Evolutionary conservation across 2,888 invertebrate genomes (phyloP).

Genomic region (Sarcophaga rosellei): DNA sequence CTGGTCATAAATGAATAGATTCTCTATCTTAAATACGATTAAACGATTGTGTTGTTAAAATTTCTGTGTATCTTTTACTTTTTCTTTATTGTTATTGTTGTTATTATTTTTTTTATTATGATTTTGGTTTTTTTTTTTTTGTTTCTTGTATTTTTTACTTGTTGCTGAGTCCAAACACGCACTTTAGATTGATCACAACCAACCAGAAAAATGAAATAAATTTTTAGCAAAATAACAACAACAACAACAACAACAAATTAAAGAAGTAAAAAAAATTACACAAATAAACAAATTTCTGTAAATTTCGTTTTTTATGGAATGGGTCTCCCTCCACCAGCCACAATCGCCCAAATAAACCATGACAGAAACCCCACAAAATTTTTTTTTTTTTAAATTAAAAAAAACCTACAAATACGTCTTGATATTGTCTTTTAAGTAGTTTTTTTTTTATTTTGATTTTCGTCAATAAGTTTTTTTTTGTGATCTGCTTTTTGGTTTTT

Average conservation of each 20-base stretch:
- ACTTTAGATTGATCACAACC: slow-evolving; percentile 63
- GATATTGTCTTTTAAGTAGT: slow-evolving; percentile 11
- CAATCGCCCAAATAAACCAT: slow-evolving; percentile 7
- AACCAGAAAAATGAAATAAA: slow-evolving; percentile 37
- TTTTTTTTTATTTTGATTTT: neutral
- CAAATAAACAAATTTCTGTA: slow-evolving; percentile 37
- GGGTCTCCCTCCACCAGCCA: neutral
- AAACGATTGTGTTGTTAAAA: neutral
- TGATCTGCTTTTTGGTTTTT: slow-evolving; percentile 7
- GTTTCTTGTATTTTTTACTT: slow-evolving; percentile 13
- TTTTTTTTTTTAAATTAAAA: too few relatives aligned
- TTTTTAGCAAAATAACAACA: slow-evolving; percentile 44
- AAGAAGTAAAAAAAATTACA: neutral
- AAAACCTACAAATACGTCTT: slow-evolving; percentile 5
- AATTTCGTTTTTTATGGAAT: neutral
- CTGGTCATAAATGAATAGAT: slow-evolving; percentile 51
- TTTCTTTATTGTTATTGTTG: neutral
- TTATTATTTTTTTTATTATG: too few relatives aligned
- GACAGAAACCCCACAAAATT: neutral
- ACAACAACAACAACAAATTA: slow-evolving; percentile 40
- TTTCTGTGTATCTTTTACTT: neutral
- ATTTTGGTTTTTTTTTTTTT: slow-evolving; percentile 9
- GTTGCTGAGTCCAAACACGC: slow-evolving; percentile 64
- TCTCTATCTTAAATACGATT: neutral
- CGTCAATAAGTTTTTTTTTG: neutral